phyloP scores from a whole-genome alignment of 2,797 vertebrate species.

The Pseudopleuronectes americanus region DNA sequence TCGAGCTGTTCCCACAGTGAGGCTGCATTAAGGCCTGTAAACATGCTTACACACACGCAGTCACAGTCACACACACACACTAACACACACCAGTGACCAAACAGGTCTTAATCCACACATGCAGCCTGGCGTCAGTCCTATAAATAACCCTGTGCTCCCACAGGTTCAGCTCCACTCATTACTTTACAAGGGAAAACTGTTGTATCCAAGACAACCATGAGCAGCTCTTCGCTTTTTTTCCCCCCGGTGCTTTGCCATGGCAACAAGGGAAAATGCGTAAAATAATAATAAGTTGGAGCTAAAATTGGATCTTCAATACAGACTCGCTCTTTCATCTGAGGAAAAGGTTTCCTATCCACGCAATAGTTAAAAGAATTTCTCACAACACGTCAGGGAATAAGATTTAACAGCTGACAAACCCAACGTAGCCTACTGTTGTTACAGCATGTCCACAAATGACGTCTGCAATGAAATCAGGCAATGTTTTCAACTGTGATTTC shows the following conservation, averaged over 20 bases:
- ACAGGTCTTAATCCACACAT: slow-evolving; percentile 75
- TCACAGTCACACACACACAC: slow-evolving; percentile 20
- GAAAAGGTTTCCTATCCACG: slow-evolving; percentile 29
- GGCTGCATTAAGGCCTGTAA: slow-evolving; percentile 56
- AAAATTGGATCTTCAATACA: slow-evolving; percentile 50
- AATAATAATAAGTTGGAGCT: slow-evolving; percentile 80
- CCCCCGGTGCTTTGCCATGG: slow-evolving; percentile 77
- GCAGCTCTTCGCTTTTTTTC: slow-evolving; percentile 58
- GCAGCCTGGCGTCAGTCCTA: slow-evolving; percentile 79
- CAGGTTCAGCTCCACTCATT: slow-evolving; percentile 83
- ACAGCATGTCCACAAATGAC: too few species aligned
- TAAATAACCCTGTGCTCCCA: slow-evolving; percentile 83
- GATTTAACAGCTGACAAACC: too few species aligned
- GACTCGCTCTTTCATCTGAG: slow-evolving; percentile 18
- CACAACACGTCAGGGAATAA: too few species aligned
- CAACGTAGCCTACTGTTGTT: background rate
- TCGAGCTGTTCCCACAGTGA: slow-evolving; percentile 63
- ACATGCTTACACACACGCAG: slow-evolving; percentile 37
- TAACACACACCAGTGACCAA: slow-evolving; percentile 58
- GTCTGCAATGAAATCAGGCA: too few species aligned
- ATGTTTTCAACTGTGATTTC: too few species aligned
- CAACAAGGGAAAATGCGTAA: slow-evolving; percentile 83
- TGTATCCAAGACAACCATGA: slow-evolving; percentile 86
- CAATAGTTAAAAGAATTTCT: slow-evolving; percentile 21
- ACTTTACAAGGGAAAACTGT: slow-evolving; percentile 82